Evolutionary conservation across 2,888 invertebrate genomes (phyloP), one percentile per base, ranked within the genome.

Genomic region (Corythucha ciliata): DNA sequence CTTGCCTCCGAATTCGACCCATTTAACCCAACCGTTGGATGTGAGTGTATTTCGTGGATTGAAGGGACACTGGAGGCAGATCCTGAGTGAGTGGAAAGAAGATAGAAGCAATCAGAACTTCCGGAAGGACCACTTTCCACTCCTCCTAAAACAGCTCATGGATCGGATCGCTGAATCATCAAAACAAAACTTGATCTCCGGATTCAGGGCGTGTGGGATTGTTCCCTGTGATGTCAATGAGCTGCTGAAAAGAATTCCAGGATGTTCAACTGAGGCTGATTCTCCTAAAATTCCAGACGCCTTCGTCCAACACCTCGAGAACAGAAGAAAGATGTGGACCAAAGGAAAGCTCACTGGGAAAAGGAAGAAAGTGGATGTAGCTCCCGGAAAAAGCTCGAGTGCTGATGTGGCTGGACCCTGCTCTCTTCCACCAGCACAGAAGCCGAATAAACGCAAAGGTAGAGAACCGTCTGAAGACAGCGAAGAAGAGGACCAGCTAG

Each of bases 21-120:
- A 57, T 37, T 32, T 61, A n/a, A 51, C 52, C 2, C 63, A 63
- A 48, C 63, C 62, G 6, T 50, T 63, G 20, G 61, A 62, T 54
- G 58, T 63, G 2, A 58, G 59, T 10, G 59, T 49, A 32, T 62
- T 60, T 40, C 37, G 53, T 12, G 58, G 60, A 12, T 37, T 61
- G 37, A 61, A 63, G 51, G 41, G 16, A 14, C 48, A 44, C 12
- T 61, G 62, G 60, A 44, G 39, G 22, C 44, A 52, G 2, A 25
- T 53, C 25, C 33, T 52, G 10, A 29, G 14, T 16, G 21, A 51
- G 14, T 53, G 54, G 50, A 55, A 54, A 41, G 41, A 57, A 14
- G 37, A 37, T 37, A 53, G 45, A 7, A 40, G 22, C 20, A 48
- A 53, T 3, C 48, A 39, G 40, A 39, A 32, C 10, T 18, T 56